Conservation (phyloP, 2,888 invertebrate genomes). For the Keiferia lycopersicella region DNA sequence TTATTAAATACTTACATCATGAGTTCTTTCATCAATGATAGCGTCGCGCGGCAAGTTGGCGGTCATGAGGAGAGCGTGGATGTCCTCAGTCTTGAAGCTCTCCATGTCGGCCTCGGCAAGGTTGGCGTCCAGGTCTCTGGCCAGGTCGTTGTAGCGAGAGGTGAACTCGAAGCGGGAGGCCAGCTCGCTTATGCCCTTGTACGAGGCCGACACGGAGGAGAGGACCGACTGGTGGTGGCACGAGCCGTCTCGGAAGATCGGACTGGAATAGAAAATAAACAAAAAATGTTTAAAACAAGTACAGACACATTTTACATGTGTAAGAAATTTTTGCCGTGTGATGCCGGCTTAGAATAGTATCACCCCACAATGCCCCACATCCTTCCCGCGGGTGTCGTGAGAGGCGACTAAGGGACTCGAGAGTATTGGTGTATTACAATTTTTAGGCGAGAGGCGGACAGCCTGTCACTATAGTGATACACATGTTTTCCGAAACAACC, state of each 20-base stretch:
- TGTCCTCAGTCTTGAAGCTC: conserved; percentile 95
- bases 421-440: too few relatives aligned
- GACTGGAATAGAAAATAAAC: conserved; percentile 71
- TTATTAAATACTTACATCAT: conserved; percentile 69
- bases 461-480: too few relatives aligned
- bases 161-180: conserved; percentile 76
- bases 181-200: conserved; percentile 85
- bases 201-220: conserved; percentile 90
- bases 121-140: conserved; percentile 94
- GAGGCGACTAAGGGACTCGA: too few relatives aligned
- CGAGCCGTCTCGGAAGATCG: conserved; percentile 88
- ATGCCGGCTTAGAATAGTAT: too few relatives aligned
- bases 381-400: too few relatives aligned
- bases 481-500: too few relatives aligned
- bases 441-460: too few relatives aligned
- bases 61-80: conserved; percentile 88
- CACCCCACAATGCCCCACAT: too few relatives aligned
- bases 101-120: conserved; percentile 97
- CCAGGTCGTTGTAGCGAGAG: conserved; percentile 91
- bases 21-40: conserved; percentile 76
- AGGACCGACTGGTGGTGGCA: conserved; percentile 91
- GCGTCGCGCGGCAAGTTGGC: conserved; percentile 87
- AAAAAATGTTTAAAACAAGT: not conserved
- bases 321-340: too few relatives aligned
- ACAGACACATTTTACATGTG: not conserved